Evolutionary conservation across 2,113 vertebrate species (phyloP).

Genomic region (Rhombomys opimus): DNA sequence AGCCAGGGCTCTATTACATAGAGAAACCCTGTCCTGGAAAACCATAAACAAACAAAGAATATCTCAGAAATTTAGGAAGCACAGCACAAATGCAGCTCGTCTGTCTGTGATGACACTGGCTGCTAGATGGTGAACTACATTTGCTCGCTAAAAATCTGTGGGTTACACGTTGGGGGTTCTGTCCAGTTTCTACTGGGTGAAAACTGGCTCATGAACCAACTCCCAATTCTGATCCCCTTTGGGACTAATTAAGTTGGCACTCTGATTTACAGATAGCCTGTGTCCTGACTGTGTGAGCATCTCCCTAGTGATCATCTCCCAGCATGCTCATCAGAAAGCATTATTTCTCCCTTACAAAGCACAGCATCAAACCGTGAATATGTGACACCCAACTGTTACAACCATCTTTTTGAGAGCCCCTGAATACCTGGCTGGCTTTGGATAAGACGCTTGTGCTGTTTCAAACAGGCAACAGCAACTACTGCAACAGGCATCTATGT

Average conservation of each 20-base stretch:
- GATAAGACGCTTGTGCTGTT: neutral
- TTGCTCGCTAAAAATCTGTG: neutral
- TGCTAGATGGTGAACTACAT: neutral
- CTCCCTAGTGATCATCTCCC: neutral
- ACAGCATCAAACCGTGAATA: slow-evolving; percentile 11
- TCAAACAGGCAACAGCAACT: neutral
- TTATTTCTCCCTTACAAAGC: slow-evolving; percentile 4
- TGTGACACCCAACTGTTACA: neutral
- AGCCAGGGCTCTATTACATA: too few relatives aligned
- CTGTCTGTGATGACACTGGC: slow-evolving; percentile 12
- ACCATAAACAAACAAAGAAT: neutral
- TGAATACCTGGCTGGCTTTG: neutral
- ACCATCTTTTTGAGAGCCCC: neutral
- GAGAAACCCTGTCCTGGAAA: too few relatives aligned
- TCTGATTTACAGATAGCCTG: slow-evolving; percentile 45
- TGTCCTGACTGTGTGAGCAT: slow-evolving; percentile 2
- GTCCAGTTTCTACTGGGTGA: slow-evolving; percentile 13
- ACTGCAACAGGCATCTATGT: neutral
- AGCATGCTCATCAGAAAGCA: neutral
- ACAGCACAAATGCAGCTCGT: neutral
- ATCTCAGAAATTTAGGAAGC: neutral
- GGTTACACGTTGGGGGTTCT: slow-evolving; percentile 48
- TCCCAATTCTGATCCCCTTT: slow-evolving; percentile 49
- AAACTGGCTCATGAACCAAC: slow-evolving; percentile 37
- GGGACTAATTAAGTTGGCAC: slow-evolving; percentile 56